phyloP scores from a whole-genome alignment of 1,140 invertebrate species.

The Leptinotarsa undecemlineata region DNA sequence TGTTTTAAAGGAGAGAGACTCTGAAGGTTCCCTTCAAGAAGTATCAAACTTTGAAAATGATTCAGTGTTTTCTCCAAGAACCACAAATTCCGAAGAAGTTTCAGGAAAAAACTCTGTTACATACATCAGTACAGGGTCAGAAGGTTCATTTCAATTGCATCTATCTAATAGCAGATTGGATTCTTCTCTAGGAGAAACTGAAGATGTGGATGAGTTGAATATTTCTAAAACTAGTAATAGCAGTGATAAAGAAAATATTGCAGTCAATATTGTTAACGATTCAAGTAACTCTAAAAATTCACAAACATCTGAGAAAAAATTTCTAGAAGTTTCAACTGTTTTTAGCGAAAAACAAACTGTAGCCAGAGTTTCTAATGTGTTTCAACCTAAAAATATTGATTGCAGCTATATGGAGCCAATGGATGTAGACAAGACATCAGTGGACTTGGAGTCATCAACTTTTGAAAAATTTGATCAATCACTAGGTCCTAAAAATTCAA shows the following conservation, averaged over 20 bases:
- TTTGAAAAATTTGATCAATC: slow-evolving; percentile 18
- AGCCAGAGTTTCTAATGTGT: slow-evolving; percentile 32
- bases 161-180: slow-evolving; percentile 15
- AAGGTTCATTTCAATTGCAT: slow-evolving; percentile 30
- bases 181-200: background rate
- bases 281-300: background rate
- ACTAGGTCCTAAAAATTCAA: background rate
- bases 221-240: slow-evolving; percentile 20
- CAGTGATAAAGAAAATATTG: slow-evolving; percentile 35
- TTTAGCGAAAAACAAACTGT: background rate
- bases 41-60: background rate
- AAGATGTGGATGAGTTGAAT: slow-evolving; percentile 17
- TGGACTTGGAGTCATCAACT: background rate
- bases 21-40: background rate
- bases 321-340: background rate
- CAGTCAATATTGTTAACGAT: slow-evolving; percentile 14
- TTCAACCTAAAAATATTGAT: slow-evolving; percentile 30
- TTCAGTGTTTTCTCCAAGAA: background rate
- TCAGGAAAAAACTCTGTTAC: background rate
- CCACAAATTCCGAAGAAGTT: background rate
- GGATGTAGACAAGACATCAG: slow-evolving; percentile 28
- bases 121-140: slow-evolving; percentile 24
- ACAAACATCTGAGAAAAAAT: background rate
- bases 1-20: background rate
- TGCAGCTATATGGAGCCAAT: slow-evolving; percentile 35